phyloP scores from a whole-genome alignment of 2,797 vertebrate genomes.

The Enteromius fasciolatus region DNA sequence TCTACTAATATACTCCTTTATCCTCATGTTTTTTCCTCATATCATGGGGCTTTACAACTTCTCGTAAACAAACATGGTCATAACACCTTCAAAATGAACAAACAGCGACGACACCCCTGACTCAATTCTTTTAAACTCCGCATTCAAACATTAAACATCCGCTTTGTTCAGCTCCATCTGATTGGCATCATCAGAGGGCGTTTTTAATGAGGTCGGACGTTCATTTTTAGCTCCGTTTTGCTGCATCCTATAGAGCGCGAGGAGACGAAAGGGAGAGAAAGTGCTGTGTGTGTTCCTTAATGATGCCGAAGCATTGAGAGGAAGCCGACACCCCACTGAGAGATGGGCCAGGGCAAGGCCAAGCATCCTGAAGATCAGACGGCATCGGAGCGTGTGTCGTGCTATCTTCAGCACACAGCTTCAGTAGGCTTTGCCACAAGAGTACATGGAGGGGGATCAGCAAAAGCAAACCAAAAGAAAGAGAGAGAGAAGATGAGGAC shows the following conservation, averaged over 20 bases:
- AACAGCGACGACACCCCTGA: slow-evolving; percentile 20
- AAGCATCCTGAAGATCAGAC: slow-evolving; percentile 53
- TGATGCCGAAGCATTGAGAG: slow-evolving; percentile 50
- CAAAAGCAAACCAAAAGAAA: slow-evolving; percentile 15
- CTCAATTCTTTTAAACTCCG: slow-evolving; percentile 39
- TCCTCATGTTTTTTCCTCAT: slow-evolving; percentile 42
- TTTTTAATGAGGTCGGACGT: slow-evolving; percentile 35
- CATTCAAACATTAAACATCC: slow-evolving; percentile 29
- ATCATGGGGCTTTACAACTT: slow-evolving; percentile 36
- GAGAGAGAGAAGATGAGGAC: slow-evolving; percentile 36
- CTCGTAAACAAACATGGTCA: slow-evolving; percentile 35
- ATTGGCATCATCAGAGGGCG: slow-evolving; percentile 20
- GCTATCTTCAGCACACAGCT: slow-evolving; percentile 49
- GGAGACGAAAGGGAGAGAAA: slow-evolving; percentile 8
- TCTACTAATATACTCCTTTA: slow-evolving; percentile 32
- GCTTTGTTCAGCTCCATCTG: slow-evolving; percentile 32
- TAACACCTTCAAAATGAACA: slow-evolving; percentile 43
- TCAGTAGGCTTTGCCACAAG: slow-evolving; percentile 52
- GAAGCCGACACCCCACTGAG: slow-evolving; percentile 51
- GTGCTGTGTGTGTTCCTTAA: slow-evolving; percentile 41
- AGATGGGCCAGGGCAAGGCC: slow-evolving; percentile 36
- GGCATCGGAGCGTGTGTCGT: slow-evolving; percentile 19
- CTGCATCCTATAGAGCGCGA: slow-evolving; percentile 4
- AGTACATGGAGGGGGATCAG: slow-evolving; percentile 30
- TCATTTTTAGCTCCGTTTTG: not conserved